phyloP scores from a whole-genome alignment of 2,113 vertebrate species.

The Hydrolagus affinis region DNA sequence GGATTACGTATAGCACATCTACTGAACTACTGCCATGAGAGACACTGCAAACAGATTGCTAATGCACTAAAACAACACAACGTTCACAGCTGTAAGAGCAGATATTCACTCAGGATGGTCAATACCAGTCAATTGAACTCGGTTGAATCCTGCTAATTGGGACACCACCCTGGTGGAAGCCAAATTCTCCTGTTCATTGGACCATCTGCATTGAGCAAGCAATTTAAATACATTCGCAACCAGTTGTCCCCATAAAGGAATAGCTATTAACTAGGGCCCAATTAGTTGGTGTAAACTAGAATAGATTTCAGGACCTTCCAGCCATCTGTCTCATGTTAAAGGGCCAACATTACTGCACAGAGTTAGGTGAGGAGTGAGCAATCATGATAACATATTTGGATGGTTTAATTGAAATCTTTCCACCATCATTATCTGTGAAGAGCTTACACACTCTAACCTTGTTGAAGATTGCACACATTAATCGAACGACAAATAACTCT shows the following conservation, averaged over 20 bases:
- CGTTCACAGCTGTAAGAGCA: not conserved
- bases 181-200: not conserved
- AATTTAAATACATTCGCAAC: not conserved
- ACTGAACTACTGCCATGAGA: not conserved
- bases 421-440: not conserved
- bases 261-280: not conserved
- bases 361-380: not conserved
- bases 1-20: not conserved
- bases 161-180: not conserved
- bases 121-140: not conserved
- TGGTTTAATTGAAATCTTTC: not conserved
- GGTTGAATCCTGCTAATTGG: constrained; percentile 16
- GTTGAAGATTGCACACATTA: not conserved
- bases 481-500: not conserved
- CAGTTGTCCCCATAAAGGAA: not conserved
- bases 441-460: not conserved
- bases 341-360: not conserved
- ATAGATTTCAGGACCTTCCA: not conserved
- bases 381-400: not conserved
- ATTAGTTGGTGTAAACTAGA: not conserved
- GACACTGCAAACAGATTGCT: not conserved
- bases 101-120: not conserved
- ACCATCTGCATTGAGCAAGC: not conserved
- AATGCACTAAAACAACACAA: not conserved
- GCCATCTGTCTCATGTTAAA: not conserved